These are phyloP conservation scores for Drosophila affinis DNA, from an alignment of 2,888 invertebrate genomes.

Conservation along the genomic window DNA sequence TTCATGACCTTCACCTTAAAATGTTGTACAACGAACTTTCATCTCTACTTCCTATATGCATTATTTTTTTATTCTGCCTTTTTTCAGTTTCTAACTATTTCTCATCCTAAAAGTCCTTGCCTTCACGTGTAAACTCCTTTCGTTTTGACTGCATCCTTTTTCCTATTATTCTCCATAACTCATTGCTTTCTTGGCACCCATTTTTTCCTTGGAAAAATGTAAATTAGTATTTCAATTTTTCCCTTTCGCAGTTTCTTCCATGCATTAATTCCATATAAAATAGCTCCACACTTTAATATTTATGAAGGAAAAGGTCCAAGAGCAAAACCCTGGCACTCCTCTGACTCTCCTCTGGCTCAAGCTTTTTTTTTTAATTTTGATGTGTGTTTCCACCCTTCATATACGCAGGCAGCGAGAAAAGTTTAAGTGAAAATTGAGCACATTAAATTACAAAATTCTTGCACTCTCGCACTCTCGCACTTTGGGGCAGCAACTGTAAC, in stretches of 20 bases:
- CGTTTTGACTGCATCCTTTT: neutral
- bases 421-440: constrained; percentile 15
- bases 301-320: constrained; percentile 41
- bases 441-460: constrained; percentile 17
- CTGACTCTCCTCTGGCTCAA: constrained; percentile 12
- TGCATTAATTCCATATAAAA: constrained; percentile 70
- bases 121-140: neutral
- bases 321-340: constrained; percentile 6
- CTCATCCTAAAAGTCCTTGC: neutral
- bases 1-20: too few species aligned
- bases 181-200: neutral
- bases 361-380: constrained; percentile 43
- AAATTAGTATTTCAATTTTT: constrained; percentile 17
- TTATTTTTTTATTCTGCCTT: too few species aligned
- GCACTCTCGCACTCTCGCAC: constrained; percentile 12
- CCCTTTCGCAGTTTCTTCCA: constrained; percentile 27
- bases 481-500: neutral
- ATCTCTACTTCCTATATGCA: too few species aligned
- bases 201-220: neutral
- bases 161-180: neutral
- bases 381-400: constrained; percentile 7
- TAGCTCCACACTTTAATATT: constrained; percentile 68
- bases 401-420: neutral
- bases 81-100: too few species aligned
- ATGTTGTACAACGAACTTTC: too few species aligned